phyloP scores from a whole-genome alignment of 1,140 invertebrate genomes.

The Euschistus heros region DNA sequence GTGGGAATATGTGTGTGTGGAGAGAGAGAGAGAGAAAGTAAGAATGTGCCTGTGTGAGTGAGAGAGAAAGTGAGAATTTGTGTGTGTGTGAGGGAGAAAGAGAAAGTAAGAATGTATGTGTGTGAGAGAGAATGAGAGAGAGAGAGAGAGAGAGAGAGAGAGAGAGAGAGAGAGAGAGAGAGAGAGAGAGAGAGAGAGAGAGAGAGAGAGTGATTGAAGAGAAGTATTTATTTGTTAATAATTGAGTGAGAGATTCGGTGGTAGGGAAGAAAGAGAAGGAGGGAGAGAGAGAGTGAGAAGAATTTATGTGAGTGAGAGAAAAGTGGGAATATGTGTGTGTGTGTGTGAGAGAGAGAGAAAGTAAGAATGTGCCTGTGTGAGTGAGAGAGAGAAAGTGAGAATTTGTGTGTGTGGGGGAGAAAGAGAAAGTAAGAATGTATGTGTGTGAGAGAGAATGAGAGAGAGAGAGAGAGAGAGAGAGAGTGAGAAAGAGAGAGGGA shows the following conservation, averaged over 20 bases:
- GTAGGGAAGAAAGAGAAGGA: too few species aligned
- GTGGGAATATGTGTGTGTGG: too few species aligned
- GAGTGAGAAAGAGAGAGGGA: constrained; percentile 9
- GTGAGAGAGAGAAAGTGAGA: constrained; percentile 21
- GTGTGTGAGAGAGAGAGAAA: constrained; percentile 15
- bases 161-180: constrained; percentile 7
- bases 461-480: constrained; percentile 12
- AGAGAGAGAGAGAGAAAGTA: too few species aligned
- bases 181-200: constrained; percentile 14
- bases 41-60: constrained; percentile 9
- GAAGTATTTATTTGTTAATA: too few species aligned
- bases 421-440: background rate
- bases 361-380: constrained; percentile 10
- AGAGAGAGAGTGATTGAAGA: constrained; percentile 12
- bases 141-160: background rate
- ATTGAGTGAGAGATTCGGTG: too few species aligned
- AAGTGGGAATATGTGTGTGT: too few species aligned
- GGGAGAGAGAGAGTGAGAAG: too few species aligned
- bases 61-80: constrained; percentile 1
- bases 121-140: background rate
- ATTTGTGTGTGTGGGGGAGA: constrained; percentile 13
- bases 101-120: constrained; percentile 11
- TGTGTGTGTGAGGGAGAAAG: too few species aligned
- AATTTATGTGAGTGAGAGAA: too few species aligned
- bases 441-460: constrained; percentile 3